Conservation (phyloP, 2,113 vertebrate genomes). For the Myanophis thanlyinensis region DNA sequence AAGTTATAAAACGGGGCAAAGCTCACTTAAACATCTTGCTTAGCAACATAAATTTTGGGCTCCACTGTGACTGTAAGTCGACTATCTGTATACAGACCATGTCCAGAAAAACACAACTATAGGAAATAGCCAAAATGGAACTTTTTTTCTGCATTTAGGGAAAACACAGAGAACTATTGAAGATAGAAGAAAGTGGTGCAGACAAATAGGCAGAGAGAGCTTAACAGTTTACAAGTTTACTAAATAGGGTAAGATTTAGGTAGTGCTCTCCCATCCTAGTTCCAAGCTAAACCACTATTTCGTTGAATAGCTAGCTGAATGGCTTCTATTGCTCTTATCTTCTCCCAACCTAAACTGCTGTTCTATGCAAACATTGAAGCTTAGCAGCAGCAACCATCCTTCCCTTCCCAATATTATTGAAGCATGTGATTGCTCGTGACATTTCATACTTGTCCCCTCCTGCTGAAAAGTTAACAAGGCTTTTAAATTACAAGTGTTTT, state of each 20-base stretch:
- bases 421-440: not conserved
- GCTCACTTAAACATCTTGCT: no score
- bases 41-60: no score
- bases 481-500: not conserved
- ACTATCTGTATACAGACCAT: not conserved
- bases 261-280: not conserved
- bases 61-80: no score
- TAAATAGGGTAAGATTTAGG: not conserved
- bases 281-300: not conserved
- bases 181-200: no score
- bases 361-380: not conserved
- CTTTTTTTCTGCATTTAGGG: no score
- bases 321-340: not conserved
- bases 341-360: not conserved
- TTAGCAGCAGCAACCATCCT: not conserved
- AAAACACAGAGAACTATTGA: no score
- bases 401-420: not conserved
- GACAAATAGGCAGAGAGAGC: no score
- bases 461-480: not conserved
- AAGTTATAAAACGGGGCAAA: not conserved
- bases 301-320: not conserved
- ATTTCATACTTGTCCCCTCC: not conserved
- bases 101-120: no score
- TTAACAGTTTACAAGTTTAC: not conserved
- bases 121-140: no score